Evolutionary conservation across 2,113 vertebrate genomes (phyloP).

Genomic region (Dascyllus trimaculatus): DNA sequence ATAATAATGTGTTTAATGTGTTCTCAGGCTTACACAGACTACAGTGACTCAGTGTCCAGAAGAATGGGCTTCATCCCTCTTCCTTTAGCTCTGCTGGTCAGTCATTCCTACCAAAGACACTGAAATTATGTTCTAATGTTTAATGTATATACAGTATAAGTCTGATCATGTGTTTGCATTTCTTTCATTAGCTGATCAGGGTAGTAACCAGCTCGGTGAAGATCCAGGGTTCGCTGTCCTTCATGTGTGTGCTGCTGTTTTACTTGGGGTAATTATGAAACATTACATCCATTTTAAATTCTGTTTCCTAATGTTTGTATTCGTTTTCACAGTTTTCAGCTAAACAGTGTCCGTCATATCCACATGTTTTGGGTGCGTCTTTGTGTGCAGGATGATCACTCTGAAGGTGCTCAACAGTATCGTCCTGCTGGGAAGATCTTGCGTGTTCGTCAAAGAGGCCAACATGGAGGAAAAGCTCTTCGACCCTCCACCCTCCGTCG

Average conservation of each 20-base stretch:
- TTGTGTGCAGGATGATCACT: constrained; percentile 90
- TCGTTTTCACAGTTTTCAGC: neutral
- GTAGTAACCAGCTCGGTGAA: constrained; percentile 97
- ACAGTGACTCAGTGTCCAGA: constrained; percentile 97
- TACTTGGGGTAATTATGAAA: constrained; percentile 91
- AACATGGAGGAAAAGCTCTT: constrained; percentile 98
- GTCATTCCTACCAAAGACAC: constrained; percentile 55
- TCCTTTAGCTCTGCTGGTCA: constrained; percentile 95
- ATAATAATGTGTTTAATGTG: constrained; percentile 33
- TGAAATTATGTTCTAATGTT: neutral
- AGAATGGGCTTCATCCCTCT: constrained; percentile 99
- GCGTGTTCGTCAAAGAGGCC: constrained; percentile 95
- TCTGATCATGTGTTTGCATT: neutral
- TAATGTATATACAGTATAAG: neutral
- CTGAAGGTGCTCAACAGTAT: constrained; percentile 98
- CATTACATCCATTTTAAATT: neutral
- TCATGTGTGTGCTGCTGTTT: constrained; percentile 94
- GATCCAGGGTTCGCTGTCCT: constrained; percentile 95
- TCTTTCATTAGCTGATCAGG: constrained; percentile 90
- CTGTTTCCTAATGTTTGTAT: neutral
- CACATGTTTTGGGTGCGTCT: constrained; percentile 29
- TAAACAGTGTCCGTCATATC: neutral
- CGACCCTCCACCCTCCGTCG: constrained; percentile 83
- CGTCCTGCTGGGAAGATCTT: constrained; percentile 94
- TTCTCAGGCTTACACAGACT: constrained; percentile 96